Conservation (phyloP, 2,888 invertebrate genomes). For the Apodemia mormo region DNA sequence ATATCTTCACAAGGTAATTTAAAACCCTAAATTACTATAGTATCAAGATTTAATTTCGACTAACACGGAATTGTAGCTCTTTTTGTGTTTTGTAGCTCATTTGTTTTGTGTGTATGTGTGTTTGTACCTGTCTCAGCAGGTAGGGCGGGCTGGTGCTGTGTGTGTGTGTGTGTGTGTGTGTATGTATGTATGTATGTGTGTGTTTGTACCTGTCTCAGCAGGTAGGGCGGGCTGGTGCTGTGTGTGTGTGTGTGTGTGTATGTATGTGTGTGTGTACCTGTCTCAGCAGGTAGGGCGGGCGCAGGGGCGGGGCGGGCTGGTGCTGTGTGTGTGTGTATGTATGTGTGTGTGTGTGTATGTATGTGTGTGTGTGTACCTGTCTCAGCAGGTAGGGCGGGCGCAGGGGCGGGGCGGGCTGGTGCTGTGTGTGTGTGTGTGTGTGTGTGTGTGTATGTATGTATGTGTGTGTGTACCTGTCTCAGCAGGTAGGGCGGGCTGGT, state of each 20-base stretch:
- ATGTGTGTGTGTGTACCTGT: neutral
- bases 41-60: too few species aligned
- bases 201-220: neutral
- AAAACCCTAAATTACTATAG: too few species aligned
- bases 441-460: constrained; percentile 38
- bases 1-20: too few species aligned
- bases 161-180: too few species aligned
- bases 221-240: constrained; percentile 38
- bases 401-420: constrained; percentile 27
- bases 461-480: neutral
- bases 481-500: constrained; percentile 37
- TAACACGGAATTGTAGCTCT: too few species aligned
- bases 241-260: constrained; percentile 39
- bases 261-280: neutral
- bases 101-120: too few species aligned
- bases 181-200: constrained; percentile 32
- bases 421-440: too few species aligned
- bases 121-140: too few species aligned
- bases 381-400: constrained; percentile 45
- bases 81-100: too few species aligned
- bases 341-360: too few species aligned
- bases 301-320: constrained; percentile 28
- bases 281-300: constrained; percentile 45
- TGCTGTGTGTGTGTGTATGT: constrained; percentile 38
- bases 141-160: constrained; percentile 48